Evolutionary conservation across 2,113 vertebrate species (phyloP).

Genomic region (Nestor notabilis): DNA sequence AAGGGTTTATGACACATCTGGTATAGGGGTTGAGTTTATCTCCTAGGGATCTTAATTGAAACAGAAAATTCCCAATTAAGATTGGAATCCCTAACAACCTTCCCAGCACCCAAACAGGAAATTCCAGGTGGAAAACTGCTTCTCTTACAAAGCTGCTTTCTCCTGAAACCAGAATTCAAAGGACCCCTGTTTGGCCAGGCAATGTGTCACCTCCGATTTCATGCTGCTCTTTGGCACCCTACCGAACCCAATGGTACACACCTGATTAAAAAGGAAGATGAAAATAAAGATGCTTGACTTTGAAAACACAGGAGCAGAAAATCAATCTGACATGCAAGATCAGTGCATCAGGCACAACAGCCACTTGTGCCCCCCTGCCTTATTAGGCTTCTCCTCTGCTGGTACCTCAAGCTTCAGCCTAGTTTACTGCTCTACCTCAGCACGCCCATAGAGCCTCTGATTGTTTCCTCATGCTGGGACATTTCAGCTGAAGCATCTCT

Average conservation of each 20-base stretch:
- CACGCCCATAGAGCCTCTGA: rapidly evolving
- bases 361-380: not conserved
- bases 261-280: not conserved
- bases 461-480: not conserved
- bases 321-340: not conserved
- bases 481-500: not conserved
- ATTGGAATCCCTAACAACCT: not conserved
- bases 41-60: constrained; percentile 27
- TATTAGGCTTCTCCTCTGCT: not conserved
- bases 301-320: not conserved
- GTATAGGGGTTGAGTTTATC: not conserved
- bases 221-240: not conserved
- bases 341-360: not conserved
- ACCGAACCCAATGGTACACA: rapidly evolving
- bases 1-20: not conserved
- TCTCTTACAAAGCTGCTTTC: not conserved
- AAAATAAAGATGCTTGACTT: not conserved
- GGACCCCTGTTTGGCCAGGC: not conserved
- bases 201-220: not conserved
- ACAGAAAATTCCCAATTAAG: not conserved
- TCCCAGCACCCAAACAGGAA: constrained; percentile 9
- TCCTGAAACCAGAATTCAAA: not conserved
- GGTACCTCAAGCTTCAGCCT: not conserved
- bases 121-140: constrained; percentile 13
- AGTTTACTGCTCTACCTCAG: not conserved